Base-by-base conservation (phyloP, 1,140 invertebrate genomes). In the Drosophila tristis region DNA sequence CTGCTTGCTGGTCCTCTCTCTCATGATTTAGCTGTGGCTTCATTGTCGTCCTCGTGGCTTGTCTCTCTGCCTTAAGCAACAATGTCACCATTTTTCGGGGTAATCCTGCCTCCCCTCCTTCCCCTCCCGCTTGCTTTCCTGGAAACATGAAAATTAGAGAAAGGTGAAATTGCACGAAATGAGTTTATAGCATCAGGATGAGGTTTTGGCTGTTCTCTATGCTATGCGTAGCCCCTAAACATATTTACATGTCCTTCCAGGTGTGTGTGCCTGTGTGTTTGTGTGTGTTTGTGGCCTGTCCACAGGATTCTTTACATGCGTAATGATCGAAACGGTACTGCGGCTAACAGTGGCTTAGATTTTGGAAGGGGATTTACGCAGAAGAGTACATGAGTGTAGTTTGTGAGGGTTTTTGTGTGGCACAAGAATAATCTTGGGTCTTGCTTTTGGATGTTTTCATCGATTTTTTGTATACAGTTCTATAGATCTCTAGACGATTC, bases 121-220 rank as follows among this genome's bases (percentile, higher is more conserved):
- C 16, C 39, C 61, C 26, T 43, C 23, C 39, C 47, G 31, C 61
- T 35, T 39, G 31, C 61, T 35, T 39, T 31, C 55, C 51, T 54
- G 39, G 72, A 63, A 82, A 82, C 79, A 78, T 82, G 79, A 82
- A 82, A 82, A 82, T 82, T 82, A 82, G 74, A 74, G 71, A 82
- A 50, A 78, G 79, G 79, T 82, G 79, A 82, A 82, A 82, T 82
- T 82, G 74, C 79, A 78, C 68, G 74, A 82, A 82, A 82, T 82
- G 68, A 78, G 79, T 64, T 81, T 77, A 73, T 74, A 64, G 49
- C 68, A 54, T 55, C 57, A 31, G 11, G n/a, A 4, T 54, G 26
- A 4, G 15, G 15, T 6, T 23, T 9, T 25, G 15, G 8, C 16
- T 35, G 4, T 39, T 5, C 35, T 39, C 35, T 39, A 13, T 39